Percentiles rank a stretch among this genome's conserved stretches.
These are phyloP conservation scores for Oceanodroma leucorhoa DNA, from an alignment of 2,797 vertebrate species.

Conservation along the genomic window DNA sequence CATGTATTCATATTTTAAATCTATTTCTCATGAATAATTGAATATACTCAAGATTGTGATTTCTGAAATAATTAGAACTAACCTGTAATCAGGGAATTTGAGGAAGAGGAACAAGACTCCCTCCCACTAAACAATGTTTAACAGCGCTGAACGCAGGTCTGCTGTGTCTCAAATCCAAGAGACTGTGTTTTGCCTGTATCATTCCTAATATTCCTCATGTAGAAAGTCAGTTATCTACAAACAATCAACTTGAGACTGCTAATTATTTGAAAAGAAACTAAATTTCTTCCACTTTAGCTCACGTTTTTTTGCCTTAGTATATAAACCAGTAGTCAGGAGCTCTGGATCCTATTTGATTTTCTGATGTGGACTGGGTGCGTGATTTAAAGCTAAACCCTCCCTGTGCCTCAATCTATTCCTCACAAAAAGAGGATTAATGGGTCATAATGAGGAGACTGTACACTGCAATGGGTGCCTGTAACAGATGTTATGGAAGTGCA, in stretches of 20 bases:
- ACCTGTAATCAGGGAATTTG: not conserved
- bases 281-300: not conserved
- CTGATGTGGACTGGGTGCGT: not conserved
- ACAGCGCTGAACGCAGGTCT: not conserved
- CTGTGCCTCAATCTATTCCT: not conserved
- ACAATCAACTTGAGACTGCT: not conserved
- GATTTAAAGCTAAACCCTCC: not conserved
- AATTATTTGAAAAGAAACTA: not conserved
- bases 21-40: not conserved
- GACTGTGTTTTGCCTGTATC: not conserved
- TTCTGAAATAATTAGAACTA: slow-evolving; percentile 1
- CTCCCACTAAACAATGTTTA: not conserved
- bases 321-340: not conserved
- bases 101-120: not conserved
- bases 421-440: slow-evolving; percentile 13
- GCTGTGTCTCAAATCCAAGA: not conserved
- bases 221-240: not conserved
- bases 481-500: not conserved
- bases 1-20: not conserved
- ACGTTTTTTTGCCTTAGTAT: not conserved
- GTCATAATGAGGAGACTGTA: not conserved
- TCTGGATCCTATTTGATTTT: not conserved
- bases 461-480: not conserved
- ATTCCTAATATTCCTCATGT: not conserved
- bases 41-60: not conserved